Conservation (phyloP, 2,113 vertebrate genomes). For the Chauna torquata region DNA sequence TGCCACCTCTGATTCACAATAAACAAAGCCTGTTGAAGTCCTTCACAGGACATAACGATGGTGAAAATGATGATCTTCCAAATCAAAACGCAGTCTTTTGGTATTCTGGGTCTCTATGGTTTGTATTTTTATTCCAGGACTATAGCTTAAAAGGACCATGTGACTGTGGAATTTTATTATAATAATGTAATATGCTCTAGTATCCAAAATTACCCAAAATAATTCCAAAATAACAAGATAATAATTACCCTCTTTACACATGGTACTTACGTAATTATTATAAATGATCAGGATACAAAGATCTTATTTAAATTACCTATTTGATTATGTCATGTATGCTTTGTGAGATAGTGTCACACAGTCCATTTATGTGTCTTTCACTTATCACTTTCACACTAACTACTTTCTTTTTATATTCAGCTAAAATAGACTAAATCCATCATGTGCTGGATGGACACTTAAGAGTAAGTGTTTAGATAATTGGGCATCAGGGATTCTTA, state of each 20-base stretch:
- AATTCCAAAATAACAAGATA: conserved; percentile 38
- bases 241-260: conserved; percentile 30
- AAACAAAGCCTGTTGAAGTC: neutral
- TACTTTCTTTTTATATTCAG: conserved; percentile 52
- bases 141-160: neutral
- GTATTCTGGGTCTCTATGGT: neutral
- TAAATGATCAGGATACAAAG: conserved; percentile 53
- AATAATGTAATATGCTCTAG: neutral
- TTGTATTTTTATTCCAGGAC: neutral
- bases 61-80: neutral
- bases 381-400: conserved; percentile 56
- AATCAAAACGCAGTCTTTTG: neutral
- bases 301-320: conserved; percentile 54
- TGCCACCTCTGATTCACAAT: neutral
- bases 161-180: neutral
- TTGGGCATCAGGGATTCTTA: conserved; percentile 78
- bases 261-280: conserved; percentile 33
- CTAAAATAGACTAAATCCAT: conserved; percentile 69
- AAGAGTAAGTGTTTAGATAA: conserved; percentile 75
- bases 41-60: neutral
- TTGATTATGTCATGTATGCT: conserved; percentile 49
- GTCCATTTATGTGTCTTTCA: conserved; percentile 45
- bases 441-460: conserved; percentile 64
- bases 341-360: conserved; percentile 15
- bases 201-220: neutral